Evolutionary conservation across 2,888 invertebrate species (phyloP), one percentile per base, ranked within the genome.

Genomic region (Molorchus minor): DNA sequence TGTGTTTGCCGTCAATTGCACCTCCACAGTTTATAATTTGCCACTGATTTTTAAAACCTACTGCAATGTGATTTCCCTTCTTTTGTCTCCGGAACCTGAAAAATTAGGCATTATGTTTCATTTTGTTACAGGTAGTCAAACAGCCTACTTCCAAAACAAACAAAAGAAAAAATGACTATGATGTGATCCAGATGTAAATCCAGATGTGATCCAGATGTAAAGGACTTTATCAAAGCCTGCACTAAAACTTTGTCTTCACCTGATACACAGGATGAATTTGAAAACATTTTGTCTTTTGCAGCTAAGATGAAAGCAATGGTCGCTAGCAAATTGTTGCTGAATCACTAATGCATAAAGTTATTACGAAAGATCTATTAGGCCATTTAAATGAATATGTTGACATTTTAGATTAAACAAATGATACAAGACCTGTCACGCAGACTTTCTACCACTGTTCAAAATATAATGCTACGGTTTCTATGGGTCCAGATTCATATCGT

Each of bases 11-110:
- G 56, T 70, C 69, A 19, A 71, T 52, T 21, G 59, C 60, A 36
- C 71, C 69, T 19, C 65, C 53, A 56, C 64, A 68, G 47, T 72
- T 60, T 15, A 64, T 63, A 13, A 71, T 62, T 15, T 54, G 2
- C 47, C 58, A 54, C 33, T 25, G 46, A 16, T 40, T 1, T 40
- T 54, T 58, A 30, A 52, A 66, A 21, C 29, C 55, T 30, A 7
- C 25, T 17, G 52, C 52, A 29, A 51, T 30, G n/a, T 52, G n/a
- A n/a, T 29, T 43, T 41, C 52, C 13, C 41, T 43, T 52, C 52
- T 8, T 44, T 52, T 45, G 51, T 44, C 35, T 35, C 29, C 45
- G 58, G 53, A 12, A 58, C 40, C 45, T 58, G n/a, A 30, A 58
- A 52, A 52, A 52, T 17, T 38, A 36, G 12, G 33, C 35, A 15